Percentiles rank a stretch among this genome's conserved stretches.
Conservation (phyloP, 2,113 vertebrate genomes). For the Laticauda colubrina region DNA sequence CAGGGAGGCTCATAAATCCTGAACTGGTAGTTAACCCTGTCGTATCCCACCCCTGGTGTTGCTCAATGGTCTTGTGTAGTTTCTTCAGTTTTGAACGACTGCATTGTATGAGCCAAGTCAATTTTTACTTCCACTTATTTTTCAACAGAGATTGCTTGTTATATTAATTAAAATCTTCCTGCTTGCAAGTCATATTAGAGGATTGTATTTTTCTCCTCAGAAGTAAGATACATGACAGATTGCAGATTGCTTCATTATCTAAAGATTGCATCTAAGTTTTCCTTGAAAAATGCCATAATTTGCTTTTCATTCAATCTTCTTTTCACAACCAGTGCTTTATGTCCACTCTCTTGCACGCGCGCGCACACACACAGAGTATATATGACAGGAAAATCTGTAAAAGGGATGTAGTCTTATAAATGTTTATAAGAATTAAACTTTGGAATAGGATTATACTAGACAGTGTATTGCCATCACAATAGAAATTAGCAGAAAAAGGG, state of each 20-base stretch:
- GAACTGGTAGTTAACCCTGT: too few species aligned
- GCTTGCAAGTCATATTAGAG: not conserved
- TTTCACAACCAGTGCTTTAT: not conserved
- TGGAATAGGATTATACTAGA: not conserved
- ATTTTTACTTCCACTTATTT: not conserved
- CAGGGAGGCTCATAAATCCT: too few species aligned
- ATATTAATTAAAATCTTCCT: not conserved
- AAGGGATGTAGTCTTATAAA: not conserved
- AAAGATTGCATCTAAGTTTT: not conserved
- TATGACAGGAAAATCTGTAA: not conserved
- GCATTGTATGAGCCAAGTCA: not conserved
- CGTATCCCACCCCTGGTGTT: too few species aligned
- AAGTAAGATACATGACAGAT: not conserved
- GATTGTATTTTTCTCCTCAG: not conserved
- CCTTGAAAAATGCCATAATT: not conserved
- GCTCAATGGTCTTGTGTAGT: not conserved
- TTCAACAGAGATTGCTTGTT: not conserved
- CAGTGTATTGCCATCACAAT: not conserved
- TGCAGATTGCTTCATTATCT: not conserved
- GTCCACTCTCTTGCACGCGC: accelerated
- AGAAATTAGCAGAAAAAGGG: not conserved
- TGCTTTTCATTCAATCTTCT: not conserved
- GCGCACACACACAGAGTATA: accelerated
- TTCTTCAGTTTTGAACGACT: not conserved
- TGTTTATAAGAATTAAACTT: not conserved